Percentiles rank a stretch among this genome's conserved stretches.
Evolutionary conservation across 2,888 invertebrate species (phyloP).

Genomic region (Cordylochernes scorpioides): DNA sequence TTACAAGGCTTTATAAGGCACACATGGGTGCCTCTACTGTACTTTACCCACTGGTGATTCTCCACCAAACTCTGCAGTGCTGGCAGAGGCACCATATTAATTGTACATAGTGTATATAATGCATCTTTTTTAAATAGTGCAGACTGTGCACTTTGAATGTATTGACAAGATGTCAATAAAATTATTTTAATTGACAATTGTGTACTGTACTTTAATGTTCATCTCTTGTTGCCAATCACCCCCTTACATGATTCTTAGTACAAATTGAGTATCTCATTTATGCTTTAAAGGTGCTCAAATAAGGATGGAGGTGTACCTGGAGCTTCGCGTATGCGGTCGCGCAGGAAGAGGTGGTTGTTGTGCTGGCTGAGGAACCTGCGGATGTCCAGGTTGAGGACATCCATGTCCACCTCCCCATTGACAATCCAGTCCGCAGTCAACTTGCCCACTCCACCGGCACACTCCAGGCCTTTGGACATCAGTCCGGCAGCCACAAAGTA

Average conservation of each 20-base stretch:
- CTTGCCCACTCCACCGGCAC: constrained; percentile 79
- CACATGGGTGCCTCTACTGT: too few species aligned
- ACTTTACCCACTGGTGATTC: too few species aligned
- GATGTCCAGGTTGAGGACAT: constrained; percentile 66
- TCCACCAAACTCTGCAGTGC: too few species aligned
- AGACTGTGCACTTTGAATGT: too few species aligned
- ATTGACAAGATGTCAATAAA: too few species aligned
- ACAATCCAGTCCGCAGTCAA: constrained; percentile 55
- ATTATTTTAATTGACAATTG: background rate
- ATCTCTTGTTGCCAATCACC: background rate
- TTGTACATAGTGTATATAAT: too few species aligned
- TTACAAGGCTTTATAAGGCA: too few species aligned
- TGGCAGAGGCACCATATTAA: too few species aligned
- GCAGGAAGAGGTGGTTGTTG: constrained; percentile 70
- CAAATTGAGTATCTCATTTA: background rate
- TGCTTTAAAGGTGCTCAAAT: background rate
- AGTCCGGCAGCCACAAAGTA: constrained; percentile 82
- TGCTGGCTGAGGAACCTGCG: constrained; percentile 70
- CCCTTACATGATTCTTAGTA: background rate
- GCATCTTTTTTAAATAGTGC: too few species aligned
- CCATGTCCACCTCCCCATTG: constrained; percentile 46
- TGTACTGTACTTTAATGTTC: background rate
- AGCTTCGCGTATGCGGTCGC: constrained; percentile 70
- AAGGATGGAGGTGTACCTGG: constrained; percentile 33
- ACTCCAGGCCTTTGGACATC: constrained; percentile 82